Base-by-base conservation (phyloP, 2,797 vertebrate species). In the Prunella strophiata region DNA sequence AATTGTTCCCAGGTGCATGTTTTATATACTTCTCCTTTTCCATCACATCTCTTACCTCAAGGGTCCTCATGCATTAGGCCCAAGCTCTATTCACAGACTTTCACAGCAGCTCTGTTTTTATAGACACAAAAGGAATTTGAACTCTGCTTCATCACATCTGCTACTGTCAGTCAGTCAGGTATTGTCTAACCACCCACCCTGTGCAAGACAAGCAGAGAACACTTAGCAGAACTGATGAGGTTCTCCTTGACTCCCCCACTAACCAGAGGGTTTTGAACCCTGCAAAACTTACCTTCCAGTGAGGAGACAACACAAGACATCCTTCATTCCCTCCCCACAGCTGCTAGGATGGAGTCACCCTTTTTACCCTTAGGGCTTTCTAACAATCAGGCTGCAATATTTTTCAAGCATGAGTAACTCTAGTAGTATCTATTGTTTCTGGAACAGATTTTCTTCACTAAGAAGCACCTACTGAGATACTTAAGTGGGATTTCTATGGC, bases 1-100 rank as follows among this genome's bases (percentile, higher is more conserved):
- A 57, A 19, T 6, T 70, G 63, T 50, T n/a, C 19, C 10, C 14
- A 25, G 27, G 4, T 66, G 8, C 0, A 0, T 52, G 32, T 45
- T 86, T 62, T 34, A 48, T 22, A 13, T 16, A 16, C n/a, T 9
- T 73, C 13, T 11, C 20, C 21, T 57, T 80, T 54, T 59, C 21
- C 27, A 50, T 52, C 21, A 7, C 27, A 16, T 15, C 36, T 87
- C 70, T 15, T 11, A 11, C 42, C n/a, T 55, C 40, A 47, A 23
- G 29, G 16, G 13, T 65, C 38, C 23, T 68, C 40, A 15, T 29
- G 7, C 7, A 12, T 3, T 14, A 67, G 23, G 29, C 16, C 30
- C 43, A 72, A 45, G 38, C 17, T 71, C 29, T 87, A 16, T 6
- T 58, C 16, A 54, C 54, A 32, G 14, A 18, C 10, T 88, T 58